Conservation (phyloP, 2,113 vertebrate genomes). For the Sterrhoptilus dennistouni region DNA sequence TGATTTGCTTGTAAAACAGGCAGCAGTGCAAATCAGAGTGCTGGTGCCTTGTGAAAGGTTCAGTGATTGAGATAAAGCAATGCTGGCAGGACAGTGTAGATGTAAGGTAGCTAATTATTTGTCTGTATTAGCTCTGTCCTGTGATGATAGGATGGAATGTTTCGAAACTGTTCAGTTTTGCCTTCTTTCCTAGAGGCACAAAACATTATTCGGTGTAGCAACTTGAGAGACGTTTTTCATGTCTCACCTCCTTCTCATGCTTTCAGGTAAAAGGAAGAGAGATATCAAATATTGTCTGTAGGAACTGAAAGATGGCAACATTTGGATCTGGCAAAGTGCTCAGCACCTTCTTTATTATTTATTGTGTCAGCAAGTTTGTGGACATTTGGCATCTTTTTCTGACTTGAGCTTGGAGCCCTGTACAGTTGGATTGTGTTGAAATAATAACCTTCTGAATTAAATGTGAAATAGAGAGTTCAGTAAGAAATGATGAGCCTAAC, state of each 20-base stretch:
- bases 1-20: neutral
- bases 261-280: neutral
- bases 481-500: neutral
- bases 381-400: neutral
- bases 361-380: neutral
- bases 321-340: neutral
- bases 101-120: neutral
- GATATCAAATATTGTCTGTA: neutral
- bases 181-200: neutral
- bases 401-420: neutral
- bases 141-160: neutral
- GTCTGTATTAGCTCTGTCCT: neutral
- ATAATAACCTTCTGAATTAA: neutral
- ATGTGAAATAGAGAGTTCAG: neutral
- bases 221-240: neutral
- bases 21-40: neutral
- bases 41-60: neutral
- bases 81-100: neutral
- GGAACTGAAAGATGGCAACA: neutral
- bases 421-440: neutral
- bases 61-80: neutral
- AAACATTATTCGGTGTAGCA: neutral
- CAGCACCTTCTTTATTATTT: neutral
- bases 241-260: neutral
- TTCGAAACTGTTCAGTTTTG: neutral